phyloP scores from a whole-genome alignment of 2,797 vertebrate genomes.

The Anas capensis region DNA sequence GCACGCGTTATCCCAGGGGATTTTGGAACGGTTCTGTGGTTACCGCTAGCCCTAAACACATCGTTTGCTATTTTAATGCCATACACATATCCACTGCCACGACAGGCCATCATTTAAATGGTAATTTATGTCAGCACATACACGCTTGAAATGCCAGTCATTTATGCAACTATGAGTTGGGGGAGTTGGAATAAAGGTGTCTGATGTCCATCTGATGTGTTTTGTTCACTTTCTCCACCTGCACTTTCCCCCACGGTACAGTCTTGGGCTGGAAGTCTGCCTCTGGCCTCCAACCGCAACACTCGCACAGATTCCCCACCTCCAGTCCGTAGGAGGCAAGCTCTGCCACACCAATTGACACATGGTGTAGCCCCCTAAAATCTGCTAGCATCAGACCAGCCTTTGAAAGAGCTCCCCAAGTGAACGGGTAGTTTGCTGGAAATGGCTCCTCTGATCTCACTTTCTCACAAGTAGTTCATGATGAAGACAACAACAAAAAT shows the following conservation, averaged over 20 bases:
- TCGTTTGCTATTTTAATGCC: not conserved
- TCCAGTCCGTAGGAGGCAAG: not conserved
- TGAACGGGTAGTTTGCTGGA: not conserved
- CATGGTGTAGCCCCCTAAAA: fast-evolving
- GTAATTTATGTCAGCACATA: not conserved
- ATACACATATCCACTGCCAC: not conserved
- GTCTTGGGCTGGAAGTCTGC: not conserved
- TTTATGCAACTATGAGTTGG: not conserved
- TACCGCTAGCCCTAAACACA: slow-evolving; percentile 1
- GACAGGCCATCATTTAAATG: not conserved
- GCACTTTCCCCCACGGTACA: not conserved
- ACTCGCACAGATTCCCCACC: not conserved
- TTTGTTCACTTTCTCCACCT: not conserved
- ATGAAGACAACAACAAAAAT: not conserved
- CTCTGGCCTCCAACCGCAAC: not conserved
- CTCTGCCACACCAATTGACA: not conserved
- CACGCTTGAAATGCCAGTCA: not conserved
- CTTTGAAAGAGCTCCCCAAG: not conserved
- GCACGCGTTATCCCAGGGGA: not conserved
- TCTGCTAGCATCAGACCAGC: not conserved
- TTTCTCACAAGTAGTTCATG: not conserved
- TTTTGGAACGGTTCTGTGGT: not conserved
- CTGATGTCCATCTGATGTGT: not conserved
- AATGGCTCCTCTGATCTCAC: not conserved
- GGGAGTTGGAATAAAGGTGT: not conserved